Evolutionary conservation across 2,888 invertebrate species (phyloP), one percentile per base, ranked within the genome.

Genomic region (Aphrophora alni): DNA sequence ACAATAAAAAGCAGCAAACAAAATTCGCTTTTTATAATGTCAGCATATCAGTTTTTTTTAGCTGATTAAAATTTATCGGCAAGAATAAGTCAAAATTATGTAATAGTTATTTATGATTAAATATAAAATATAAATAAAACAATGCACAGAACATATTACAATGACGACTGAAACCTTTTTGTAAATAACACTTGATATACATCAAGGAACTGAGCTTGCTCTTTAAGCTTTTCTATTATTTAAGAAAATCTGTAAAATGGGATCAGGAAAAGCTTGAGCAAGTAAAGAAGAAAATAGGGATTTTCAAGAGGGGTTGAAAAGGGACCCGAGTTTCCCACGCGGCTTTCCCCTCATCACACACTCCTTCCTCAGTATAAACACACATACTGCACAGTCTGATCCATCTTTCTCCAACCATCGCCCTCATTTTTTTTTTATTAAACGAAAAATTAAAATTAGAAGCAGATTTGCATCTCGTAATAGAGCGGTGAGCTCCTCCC

Each of bases 391-490:
- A 0, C 28, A 8, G 59, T 33, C 59, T 27, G n/a, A 59, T n/a
- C 59, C 59, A 21, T 77, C 38, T 44, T 26, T 26, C 68, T 2
- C 14, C 69, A 4, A 5, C n/a, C n/a, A 21, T 24, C 38, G 71
- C 26, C 17, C 33, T 68, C 77, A 10, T 14, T 14, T 27, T 78
- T 78, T 73, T 78, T 79, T 79, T 68, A 38, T 38, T 69, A 74
- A 59, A 68, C 59, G 73, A 38, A 74, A 79, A 79, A 79, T 79
- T 79, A 79, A 79, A 79, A 79, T 79, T 79, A 79, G 78, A 68
- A 28, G 73, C 78, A 68, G 68, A 79, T 79, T 79, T 79, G 78
- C 78, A 79, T 79, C 51, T 24, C 27, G 78, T 79, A 74, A 79
- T 79, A 79, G 78, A 79, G 59, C 59, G 59, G 59, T 44, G 44